Evolutionary conservation across 2,113 vertebrate species (phyloP), one percentile per base, ranked within the genome.

Genomic region (Tupaia chinensis): DNA sequence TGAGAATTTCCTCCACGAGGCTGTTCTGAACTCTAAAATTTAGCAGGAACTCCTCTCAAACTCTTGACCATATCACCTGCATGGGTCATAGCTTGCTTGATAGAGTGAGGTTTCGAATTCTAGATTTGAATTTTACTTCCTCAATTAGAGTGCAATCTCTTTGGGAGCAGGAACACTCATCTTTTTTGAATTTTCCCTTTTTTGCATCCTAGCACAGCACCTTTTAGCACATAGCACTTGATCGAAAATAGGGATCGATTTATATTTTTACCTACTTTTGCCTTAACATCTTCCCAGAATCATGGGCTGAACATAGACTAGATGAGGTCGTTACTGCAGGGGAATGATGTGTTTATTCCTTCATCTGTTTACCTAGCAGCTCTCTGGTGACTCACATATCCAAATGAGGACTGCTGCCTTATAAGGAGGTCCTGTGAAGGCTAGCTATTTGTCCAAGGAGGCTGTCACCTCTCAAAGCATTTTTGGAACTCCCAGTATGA

Each of bases 381-480:
- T 53, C 19, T 14, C 0, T 25, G 5, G 0, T 97, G 97, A 96
- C 95, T 97, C 97, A 95, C n/a, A 25, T 19, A 56, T 7, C 83
- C 32, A 20, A 16, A 25, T 0, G 77, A 82, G 83, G 69, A 9
- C 61, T n/a, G 22, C 65, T 44, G 70, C 95, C 90, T 89, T 83
- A 60, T 80, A 87, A 87, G 92, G 95, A 91, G 78, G 20, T 25
- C 8, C 76, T n/a, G 44, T 16, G 58, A 68, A 86, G 82, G 68
- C 63, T 44, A 7, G 15, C 29, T 11, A 9, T 54, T 15, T 86
- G 56, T 89, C 69, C 87, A 72, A 78, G 86, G 79, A 93, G 34
- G 83, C 83, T 79, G 87, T 66, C 89, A 93, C 95, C 93, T 97
- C 79, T 79, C 29, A 32, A 80, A 76, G 84, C 80, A 94, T 80